Percentiles rank a stretch among this genome's conserved stretches.
phyloP scores from a whole-genome alignment of 2,888 invertebrate species.

The Orthosia gothica region DNA sequence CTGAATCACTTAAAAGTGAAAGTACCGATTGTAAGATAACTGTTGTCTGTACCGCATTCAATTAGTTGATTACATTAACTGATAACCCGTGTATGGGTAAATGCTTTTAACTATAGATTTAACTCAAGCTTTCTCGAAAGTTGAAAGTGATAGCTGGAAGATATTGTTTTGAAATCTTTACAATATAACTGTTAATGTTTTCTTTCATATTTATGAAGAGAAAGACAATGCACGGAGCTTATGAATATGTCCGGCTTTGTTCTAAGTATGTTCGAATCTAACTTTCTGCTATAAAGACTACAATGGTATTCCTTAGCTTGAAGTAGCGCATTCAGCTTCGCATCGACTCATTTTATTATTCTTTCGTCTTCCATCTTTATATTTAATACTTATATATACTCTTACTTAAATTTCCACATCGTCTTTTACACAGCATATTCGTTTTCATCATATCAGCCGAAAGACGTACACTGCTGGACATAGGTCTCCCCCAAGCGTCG shows the following conservation, averaged over 20 bases:
- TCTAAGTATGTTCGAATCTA: background rate
- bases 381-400: too few relatives aligned
- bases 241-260: background rate
- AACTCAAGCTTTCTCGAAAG: constrained; percentile 39
- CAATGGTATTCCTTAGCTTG: too few relatives aligned
- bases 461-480: too few relatives aligned
- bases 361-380: too few relatives aligned
- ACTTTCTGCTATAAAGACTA: background rate
- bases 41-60: constrained; percentile 40
- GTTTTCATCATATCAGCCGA: too few relatives aligned
- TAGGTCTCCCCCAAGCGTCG: too few relatives aligned
- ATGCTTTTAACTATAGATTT: constrained; percentile 40
- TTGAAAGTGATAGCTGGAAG: constrained; percentile 2
- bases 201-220: background rate
- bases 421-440: too few relatives aligned
- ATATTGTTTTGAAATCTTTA: constrained; percentile 29
- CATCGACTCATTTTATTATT: too few relatives aligned
- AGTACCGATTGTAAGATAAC: constrained; percentile 33
- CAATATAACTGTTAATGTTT: constrained; percentile 1
- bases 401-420: too few relatives aligned
- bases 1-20: constrained; percentile 25
- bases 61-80: constrained; percentile 58
- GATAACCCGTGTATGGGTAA: constrained; percentile 54
- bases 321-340: too few relatives aligned
- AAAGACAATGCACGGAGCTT: background rate